Conservation (phyloP, 92 coral and sea anemone genomes). For the Parazoanthus atlanticus region DNA sequence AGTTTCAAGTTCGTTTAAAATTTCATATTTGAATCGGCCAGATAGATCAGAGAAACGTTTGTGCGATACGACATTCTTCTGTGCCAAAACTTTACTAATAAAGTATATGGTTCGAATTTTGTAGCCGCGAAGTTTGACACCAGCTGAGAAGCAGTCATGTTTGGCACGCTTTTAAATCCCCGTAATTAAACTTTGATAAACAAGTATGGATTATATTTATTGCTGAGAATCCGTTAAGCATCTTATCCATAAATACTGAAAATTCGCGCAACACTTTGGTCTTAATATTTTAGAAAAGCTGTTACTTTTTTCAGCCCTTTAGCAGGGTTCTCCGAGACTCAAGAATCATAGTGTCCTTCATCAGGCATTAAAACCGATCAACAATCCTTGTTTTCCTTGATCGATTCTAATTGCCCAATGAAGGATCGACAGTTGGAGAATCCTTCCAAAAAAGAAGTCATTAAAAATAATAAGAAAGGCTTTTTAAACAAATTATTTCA, state of each 20-base stretch:
- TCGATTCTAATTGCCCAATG: background rate
- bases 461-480: too few species aligned
- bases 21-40: background rate
- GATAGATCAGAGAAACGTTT: background rate
- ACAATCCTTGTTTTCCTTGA: background rate
- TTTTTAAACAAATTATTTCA: too few species aligned
- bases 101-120: background rate
- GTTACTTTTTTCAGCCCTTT: background rate
- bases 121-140: background rate
- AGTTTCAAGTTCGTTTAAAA: too few species aligned
- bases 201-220: conserved; percentile 14
- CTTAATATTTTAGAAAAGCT: background rate
- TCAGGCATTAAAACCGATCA: too few species aligned
- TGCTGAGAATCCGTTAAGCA: background rate
- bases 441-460: too few species aligned
- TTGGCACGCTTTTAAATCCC: background rate
- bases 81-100: background rate
- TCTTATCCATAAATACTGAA: background rate
- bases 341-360: too few species aligned
- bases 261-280: background rate
- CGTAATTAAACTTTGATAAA: conserved; percentile 13
- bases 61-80: background rate
- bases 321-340: background rate
- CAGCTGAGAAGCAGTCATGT: background rate
- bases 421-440: background rate